Evolutionary conservation across 2,797 vertebrate species (phyloP).

Genomic region (Morus bassanus): DNA sequence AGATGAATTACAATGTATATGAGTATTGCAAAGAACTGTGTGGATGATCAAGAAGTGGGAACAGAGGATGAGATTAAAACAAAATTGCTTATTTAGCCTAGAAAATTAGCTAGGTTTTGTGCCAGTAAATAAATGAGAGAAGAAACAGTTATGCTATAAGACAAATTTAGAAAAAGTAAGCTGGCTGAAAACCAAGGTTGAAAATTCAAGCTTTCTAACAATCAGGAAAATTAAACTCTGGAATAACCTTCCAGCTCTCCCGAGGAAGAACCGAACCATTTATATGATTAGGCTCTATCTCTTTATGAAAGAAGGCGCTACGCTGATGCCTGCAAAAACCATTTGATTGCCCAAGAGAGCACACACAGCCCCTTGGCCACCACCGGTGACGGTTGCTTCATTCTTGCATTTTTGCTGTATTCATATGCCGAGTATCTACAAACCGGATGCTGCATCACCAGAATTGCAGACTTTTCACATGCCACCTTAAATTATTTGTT

Average conservation of each 20-base stretch:
- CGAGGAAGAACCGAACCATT: neutral
- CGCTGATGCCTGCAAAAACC: fast-evolving
- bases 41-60: neutral
- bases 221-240: neutral
- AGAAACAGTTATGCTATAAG: neutral
- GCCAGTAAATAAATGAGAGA: neutral
- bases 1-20: neutral
- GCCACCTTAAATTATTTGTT: fast-evolving
- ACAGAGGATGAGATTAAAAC: neutral
- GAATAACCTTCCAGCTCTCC: neutral
- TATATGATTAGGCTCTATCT: fast-evolving
- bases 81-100: neutral
- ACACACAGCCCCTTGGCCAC: too few relatives aligned
- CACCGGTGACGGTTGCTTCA: fast-evolving
- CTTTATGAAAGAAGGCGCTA: neutral
- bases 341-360: neutral
- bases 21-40: neutral
- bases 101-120: neutral
- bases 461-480: fast-evolving
- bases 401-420: neutral
- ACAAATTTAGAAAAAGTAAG: neutral
- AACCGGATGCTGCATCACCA: neutral
- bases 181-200: neutral
- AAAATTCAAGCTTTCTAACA: neutral
- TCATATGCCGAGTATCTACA: fast-evolving